These are phyloP conservation scores for Danio kyathit DNA, from an alignment of 2,797 vertebrate species.

Conservation along the genomic window DNA sequence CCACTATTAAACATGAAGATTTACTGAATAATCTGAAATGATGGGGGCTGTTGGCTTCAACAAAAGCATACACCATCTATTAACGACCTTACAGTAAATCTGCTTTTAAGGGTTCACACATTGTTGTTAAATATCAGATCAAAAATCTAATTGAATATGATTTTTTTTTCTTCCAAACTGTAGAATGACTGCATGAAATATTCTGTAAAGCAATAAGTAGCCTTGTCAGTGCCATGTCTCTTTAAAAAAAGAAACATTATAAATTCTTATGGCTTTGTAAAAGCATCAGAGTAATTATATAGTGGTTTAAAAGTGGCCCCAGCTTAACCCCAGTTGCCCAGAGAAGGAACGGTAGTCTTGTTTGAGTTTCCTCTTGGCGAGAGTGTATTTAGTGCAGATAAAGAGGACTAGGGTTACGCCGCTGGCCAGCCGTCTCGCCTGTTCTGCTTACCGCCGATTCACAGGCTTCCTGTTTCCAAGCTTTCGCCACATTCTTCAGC, in stretches of 20 bases:
- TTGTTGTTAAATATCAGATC: background rate
- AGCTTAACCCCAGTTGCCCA: constrained; percentile 21
- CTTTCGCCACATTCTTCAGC: constrained; percentile 77
- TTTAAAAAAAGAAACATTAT: background rate
- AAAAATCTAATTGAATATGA: background rate
- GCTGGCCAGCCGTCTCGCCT: constrained; percentile 34
- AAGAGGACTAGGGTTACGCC: constrained; percentile 17
- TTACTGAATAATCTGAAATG: background rate
- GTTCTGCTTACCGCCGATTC: constrained; percentile 41
- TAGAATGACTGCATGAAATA: background rate
- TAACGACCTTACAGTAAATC: background rate
- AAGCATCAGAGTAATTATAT: background rate
- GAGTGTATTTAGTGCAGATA: constrained; percentile 24
- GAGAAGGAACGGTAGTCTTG: constrained; percentile 25
- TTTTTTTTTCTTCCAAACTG: background rate
- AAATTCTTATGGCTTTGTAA: background rate
- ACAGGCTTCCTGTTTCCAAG: constrained; percentile 79
- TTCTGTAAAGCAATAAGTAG: constrained; percentile 8
- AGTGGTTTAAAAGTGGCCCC: constrained; percentile 13
- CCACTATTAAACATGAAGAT: background rate
- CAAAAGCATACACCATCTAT: background rate
- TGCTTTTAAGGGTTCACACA: background rate
- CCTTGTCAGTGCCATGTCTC: background rate
- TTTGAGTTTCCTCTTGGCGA: constrained; percentile 29
- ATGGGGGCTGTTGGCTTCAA: background rate